A percentile compares a stretch with the other conserved stretches of the same genome.
These are phyloP conservation scores for Sebastolobus altivelis DNA, from an alignment of 2,797 vertebrate genomes.

Conservation along the genomic window DNA sequence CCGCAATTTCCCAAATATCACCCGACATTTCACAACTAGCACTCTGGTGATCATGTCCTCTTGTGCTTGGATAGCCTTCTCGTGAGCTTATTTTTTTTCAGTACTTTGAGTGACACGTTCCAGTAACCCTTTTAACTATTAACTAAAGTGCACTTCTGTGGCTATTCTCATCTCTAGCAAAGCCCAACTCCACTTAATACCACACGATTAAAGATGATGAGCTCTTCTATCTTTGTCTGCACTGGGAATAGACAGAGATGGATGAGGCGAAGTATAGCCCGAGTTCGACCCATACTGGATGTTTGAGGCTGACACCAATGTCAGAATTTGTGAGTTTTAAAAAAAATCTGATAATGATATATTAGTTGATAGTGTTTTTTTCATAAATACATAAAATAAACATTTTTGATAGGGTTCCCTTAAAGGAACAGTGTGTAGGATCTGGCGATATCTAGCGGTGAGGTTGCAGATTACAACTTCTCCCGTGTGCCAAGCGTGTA, in stretches of 20 bases:
- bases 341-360: background rate
- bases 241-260: constrained; percentile 20
- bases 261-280: constrained; percentile 1
- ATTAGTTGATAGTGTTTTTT: background rate
- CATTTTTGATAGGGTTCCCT: too few relatives aligned
- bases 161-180: constrained; percentile 40
- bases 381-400: background rate
- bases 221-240: constrained; percentile 35
- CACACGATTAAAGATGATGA: constrained; percentile 49
- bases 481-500: too few relatives aligned
- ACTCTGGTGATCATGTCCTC: constrained; percentile 55
- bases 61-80: constrained; percentile 18
- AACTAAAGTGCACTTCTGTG: constrained; percentile 53
- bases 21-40: constrained; percentile 36
- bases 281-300: background rate
- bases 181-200: constrained; percentile 39
- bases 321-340: background rate
- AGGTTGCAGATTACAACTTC: too few relatives aligned
- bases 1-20: constrained; percentile 49
- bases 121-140: constrained; percentile 49
- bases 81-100: constrained; percentile 12
- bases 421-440: too few relatives aligned
- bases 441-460: too few relatives aligned
- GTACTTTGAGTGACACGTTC: constrained; percentile 27
- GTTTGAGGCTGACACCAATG: background rate